These are phyloP conservation scores for Cepaea hortensis DNA, from an alignment of 2,888 invertebrate species.

Conservation along the genomic window DNA sequence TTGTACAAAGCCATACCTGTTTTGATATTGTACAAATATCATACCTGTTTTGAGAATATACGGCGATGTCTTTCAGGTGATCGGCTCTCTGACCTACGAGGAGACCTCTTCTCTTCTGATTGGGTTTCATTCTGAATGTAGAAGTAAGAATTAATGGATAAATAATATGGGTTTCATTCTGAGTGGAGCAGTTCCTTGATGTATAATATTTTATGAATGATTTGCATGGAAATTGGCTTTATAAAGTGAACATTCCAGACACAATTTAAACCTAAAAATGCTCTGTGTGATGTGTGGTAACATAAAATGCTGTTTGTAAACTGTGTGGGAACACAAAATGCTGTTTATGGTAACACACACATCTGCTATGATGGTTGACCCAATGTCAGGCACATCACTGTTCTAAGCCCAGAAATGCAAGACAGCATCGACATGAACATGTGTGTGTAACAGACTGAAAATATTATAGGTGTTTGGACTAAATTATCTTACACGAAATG, in stretches of 20 bases:
- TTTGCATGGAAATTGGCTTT: background rate
- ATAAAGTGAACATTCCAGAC: background rate
- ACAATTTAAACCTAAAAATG: background rate
- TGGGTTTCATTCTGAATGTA: conserved; percentile 20
- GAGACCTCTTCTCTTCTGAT: conserved; percentile 21
- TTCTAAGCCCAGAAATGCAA: background rate
- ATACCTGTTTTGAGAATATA: conserved; percentile 30
- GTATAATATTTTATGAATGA: too few species aligned
- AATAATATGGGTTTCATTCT: background rate
- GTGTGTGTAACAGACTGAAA: too few species aligned
- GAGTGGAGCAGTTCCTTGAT: too few species aligned
- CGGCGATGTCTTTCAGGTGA: conserved; percentile 40
- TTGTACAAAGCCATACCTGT: too few species aligned
- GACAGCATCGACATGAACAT: background rate
- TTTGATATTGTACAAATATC: background rate
- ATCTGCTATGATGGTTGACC: too few species aligned
- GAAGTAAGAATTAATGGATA: background rate
- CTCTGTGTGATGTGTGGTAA: too few species aligned
- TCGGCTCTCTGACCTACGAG: conserved; percentile 39
- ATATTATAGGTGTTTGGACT: too few species aligned
- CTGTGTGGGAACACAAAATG: too few species aligned
- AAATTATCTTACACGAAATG: too few species aligned
- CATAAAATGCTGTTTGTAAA: too few species aligned
- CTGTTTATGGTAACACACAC: too few species aligned
- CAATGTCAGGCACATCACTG: background rate